Base-by-base conservation (phyloP, 2,888 invertebrate genomes). In the Pristionchus japonicus region DNA sequence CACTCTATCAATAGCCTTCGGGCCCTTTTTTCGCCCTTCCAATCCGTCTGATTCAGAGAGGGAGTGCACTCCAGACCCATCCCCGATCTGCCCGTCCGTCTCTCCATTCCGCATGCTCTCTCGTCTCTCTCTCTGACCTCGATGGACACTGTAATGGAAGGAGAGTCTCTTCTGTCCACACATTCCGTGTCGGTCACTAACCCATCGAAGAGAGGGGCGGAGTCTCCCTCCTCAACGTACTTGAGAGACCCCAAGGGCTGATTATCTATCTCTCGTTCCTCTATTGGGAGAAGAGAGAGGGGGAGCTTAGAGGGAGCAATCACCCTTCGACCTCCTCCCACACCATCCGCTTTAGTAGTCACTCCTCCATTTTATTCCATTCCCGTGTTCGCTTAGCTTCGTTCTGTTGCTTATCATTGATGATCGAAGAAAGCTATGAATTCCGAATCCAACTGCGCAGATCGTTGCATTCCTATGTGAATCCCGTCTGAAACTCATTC, bases 161-260 rank as follows among this genome's bases (percentile, higher is more conserved):
- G 77, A 77, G 47, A 43, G n/a, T 2, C 47, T 11, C 77, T 31
- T 31, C 40, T 74, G 40, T 13, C 20, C 43, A 47, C 34, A 77
- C 77, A 77, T 1, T 43, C 47, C 43, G 77, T 77, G 77, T 27
- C 77, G 77, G 77, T 77, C 77, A 77, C 43, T 77, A 27, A 43
- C 77, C 43, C 43, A 9, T 40, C 40, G 9, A 11, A 40, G 27
- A 27, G 47, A n/a, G 52, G 67, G 77, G 77, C 77, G 77, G 77
- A 47, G 77, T 77, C 77, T 57, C 57, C 57, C 57, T n/a, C n/a
- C n/a, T n/a, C 17, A n/a, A 34, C 34, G 77, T 77, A 77, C 77
- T 77, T 77, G 77, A 77, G 43, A 40, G 77, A 77, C 43, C 77
- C 43, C 77, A 37, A 47, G 77, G n/a, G 77, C 77, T 77, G 77